Evolutionary conservation across 2,888 invertebrate genomes (phyloP).

Genomic region (Lycaena phlaeas): DNA sequence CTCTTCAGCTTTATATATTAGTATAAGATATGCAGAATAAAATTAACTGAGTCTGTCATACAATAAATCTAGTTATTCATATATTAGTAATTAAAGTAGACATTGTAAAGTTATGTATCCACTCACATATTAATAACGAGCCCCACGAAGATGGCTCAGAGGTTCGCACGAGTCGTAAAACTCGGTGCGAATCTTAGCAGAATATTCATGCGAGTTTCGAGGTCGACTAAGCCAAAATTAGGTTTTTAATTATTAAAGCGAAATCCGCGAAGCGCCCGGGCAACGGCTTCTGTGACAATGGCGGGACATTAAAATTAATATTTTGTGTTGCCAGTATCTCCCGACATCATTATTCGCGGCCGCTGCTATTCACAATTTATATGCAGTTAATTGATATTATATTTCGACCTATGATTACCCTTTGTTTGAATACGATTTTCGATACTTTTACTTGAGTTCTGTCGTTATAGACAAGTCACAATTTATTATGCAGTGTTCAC

Average conservation of each 20-base stretch:
- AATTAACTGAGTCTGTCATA: too few species aligned
- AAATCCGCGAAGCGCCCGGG: slow-evolving; percentile 10
- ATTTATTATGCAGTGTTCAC: too few species aligned
- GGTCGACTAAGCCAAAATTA: slow-evolving; percentile 20
- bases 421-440: too few species aligned
- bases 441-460: too few species aligned
- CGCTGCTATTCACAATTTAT: neutral
- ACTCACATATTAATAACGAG: neutral
- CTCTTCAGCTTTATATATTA: too few species aligned
- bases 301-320: slow-evolving; percentile 52
- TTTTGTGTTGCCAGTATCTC: slow-evolving; percentile 25
- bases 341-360: neutral
- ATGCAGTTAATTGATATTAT: too few species aligned
- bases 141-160: neutral
- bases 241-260: slow-evolving; percentile 21
- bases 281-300: slow-evolving; percentile 37
- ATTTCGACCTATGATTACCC: neutral
- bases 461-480: too few species aligned
- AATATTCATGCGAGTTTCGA: slow-evolving; percentile 24
- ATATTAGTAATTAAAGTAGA: too few species aligned
- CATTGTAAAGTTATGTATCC: neutral
- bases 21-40: too few species aligned
- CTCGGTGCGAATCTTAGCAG: slow-evolving; percentile 13
- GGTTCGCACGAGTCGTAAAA: neutral
- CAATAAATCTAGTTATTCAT: too few species aligned